Evolutionary conservation across 2,113 vertebrate species (phyloP).

Genomic region (Cyprinodon variegatus): DNA sequence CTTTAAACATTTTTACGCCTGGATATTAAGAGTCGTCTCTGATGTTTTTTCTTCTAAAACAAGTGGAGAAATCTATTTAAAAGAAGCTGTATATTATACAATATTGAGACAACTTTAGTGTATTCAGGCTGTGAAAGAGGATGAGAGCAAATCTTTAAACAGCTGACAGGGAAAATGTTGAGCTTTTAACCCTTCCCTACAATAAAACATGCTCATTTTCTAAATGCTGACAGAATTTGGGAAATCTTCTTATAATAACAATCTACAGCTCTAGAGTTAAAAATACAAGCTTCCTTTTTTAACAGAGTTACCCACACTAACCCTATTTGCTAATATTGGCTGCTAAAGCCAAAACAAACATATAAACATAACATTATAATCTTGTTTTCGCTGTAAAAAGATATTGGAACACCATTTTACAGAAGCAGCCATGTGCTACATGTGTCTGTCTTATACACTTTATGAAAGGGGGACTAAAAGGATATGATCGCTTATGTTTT

Average conservation of each 20-base stretch:
- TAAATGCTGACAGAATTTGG: not conserved
- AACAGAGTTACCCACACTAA: not conserved
- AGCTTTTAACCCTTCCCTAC: not conserved
- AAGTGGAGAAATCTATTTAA: not conserved
- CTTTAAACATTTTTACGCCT: not conserved
- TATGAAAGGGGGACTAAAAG: not conserved
- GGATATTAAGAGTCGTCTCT: not conserved
- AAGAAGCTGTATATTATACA: not conserved
- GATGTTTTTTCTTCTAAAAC: not conserved
- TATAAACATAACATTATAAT: not conserved
- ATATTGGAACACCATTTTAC: not conserved
- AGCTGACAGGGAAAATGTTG: not conserved
- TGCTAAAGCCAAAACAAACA: not conserved
- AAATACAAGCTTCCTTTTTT: not conserved
- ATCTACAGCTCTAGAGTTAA: not conserved
- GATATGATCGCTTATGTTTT: not conserved
- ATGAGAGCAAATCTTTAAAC: not conserved
- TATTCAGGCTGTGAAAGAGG: not conserved
- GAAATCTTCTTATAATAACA: not conserved
- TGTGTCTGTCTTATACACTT: not conserved
- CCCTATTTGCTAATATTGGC: not conserved
- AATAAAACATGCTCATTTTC: not conserved
- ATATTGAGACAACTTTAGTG: not conserved
- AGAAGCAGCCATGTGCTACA: not conserved
- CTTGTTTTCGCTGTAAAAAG: not conserved